Conservation (phyloP, 2,113 vertebrate species). For the Origma solitaria region DNA sequence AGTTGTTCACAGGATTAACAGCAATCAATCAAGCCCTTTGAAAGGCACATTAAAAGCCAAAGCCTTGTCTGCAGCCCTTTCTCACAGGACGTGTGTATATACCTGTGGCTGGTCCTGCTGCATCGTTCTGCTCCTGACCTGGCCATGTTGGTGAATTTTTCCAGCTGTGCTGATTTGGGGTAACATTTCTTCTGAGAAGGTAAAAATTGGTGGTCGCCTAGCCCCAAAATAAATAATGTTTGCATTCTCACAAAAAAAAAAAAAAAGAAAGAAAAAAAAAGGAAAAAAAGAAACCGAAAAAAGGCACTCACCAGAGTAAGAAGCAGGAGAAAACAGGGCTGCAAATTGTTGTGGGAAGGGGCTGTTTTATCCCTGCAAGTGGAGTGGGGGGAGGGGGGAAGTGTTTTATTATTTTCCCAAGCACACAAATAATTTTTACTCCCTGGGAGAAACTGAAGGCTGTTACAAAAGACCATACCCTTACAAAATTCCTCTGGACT, state of each 20-base stretch:
- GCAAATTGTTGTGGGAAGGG: neutral
- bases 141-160: fast-evolving
- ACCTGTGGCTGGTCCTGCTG: neutral
- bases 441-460: neutral
- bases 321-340: neutral
- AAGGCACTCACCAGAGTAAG: neutral
- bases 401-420: neutral
- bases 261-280: neutral
- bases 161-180: neutral
- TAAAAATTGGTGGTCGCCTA: neutral
- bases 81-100: neutral
- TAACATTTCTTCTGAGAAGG: neutral
- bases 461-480: neutral
- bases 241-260: neutral
- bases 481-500: neutral
- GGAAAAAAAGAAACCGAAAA: neutral
- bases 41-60: slow-evolving; percentile 43
- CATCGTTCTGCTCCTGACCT: fast-evolving
- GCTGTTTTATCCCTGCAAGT: neutral
- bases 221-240: neutral
- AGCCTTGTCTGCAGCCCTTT: neutral
- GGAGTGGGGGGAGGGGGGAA: too few relatives aligned
- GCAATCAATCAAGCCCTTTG: slow-evolving; percentile 56
- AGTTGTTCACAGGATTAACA: slow-evolving; percentile 60
- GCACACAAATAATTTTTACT: neutral